Evolutionary conservation across 1,140 invertebrate genomes (phyloP).

Genomic region (Diachasma alloeum): DNA sequence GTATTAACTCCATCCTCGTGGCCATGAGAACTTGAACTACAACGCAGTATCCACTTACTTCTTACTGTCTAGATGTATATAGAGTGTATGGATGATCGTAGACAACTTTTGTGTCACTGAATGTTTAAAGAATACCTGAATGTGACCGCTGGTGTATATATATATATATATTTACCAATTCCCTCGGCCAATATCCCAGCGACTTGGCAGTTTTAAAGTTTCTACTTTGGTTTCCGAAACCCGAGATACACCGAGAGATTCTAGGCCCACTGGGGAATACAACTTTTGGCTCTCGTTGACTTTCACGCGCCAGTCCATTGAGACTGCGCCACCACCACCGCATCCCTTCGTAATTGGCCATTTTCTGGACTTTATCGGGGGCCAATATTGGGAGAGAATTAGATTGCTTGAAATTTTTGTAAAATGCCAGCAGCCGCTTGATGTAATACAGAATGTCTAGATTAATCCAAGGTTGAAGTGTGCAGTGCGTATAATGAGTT

Average conservation of each 20-base stretch:
- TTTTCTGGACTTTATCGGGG: not conserved
- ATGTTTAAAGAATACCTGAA: slow-evolving; percentile 46
- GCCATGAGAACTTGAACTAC: not conserved
- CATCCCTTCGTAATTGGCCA: slow-evolving; percentile 5
- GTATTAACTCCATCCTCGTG: not conserved
- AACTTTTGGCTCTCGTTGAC: slow-evolving; percentile 29
- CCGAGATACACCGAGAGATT: slow-evolving; percentile 7
- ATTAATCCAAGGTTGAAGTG: slow-evolving; percentile 24
- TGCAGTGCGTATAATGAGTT: slow-evolving; percentile 17
- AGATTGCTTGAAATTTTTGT: too few relatives aligned
- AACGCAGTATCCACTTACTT: slow-evolving; percentile 11
- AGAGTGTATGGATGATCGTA: slow-evolving; percentile 26
- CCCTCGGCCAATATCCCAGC: not conserved
- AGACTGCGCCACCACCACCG: slow-evolving; percentile 1
- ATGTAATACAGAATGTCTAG: not conserved
- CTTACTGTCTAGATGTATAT: slow-evolving; percentile 3
- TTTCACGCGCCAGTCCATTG: slow-evolving; percentile 24
- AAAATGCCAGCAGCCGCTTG: too few relatives aligned
- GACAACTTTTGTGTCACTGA: slow-evolving; percentile 48
- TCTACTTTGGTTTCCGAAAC: slow-evolving; percentile 18
- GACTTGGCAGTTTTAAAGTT: slow-evolving; percentile 32
- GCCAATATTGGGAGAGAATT: too few relatives aligned
- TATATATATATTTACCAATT: slow-evolving; percentile 13
- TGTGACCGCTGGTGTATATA: slow-evolving; percentile 19
- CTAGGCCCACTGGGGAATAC: slow-evolving; percentile 27